Evolutionary conservation across 2,888 invertebrate genomes (phyloP).

Genomic region (Andricus quercusramuli): DNA sequence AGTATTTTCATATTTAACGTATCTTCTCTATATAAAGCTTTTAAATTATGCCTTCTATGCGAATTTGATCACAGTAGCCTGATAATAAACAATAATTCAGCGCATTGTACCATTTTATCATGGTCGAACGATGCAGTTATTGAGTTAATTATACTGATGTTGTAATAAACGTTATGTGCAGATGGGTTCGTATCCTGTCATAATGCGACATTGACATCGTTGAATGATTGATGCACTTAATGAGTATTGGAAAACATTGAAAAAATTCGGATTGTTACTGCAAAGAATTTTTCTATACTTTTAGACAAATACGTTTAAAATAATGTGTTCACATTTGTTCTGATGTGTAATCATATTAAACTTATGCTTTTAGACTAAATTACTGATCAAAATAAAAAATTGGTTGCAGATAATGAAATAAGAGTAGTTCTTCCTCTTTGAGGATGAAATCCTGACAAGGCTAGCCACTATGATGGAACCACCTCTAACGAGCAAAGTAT

Average conservation of each 20-base stretch:
- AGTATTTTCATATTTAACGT: too few species aligned
- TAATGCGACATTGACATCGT: neutral
- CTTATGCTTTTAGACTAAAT: neutral
- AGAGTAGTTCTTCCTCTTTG: slow-evolving; percentile 47
- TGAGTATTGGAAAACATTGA: too few species aligned
- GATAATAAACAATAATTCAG: neutral
- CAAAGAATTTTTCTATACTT: neutral
- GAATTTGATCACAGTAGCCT: neutral
- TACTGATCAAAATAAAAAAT: neutral
- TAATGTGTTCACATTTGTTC: neutral
- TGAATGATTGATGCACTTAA: neutral
- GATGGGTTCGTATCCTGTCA: neutral
- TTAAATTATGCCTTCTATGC: neutral
- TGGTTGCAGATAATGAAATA: slow-evolving; percentile 63
- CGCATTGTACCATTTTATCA: neutral
- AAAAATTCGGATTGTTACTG: too few species aligned
- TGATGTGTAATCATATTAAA: neutral
- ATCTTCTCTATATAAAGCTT: too few species aligned
- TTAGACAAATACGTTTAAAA: neutral
- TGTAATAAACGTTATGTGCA: slow-evolving; percentile 4
- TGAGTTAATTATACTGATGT: slow-evolving; percentile 3
- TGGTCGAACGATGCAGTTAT: neutral
- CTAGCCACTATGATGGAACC: slow-evolving; percentile 73
- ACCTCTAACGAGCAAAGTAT: slow-evolving; percentile 82
- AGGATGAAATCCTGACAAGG: slow-evolving; percentile 63